Conservation (phyloP, 2,888 invertebrate genomes). For the Nomada ruficornis region DNA sequence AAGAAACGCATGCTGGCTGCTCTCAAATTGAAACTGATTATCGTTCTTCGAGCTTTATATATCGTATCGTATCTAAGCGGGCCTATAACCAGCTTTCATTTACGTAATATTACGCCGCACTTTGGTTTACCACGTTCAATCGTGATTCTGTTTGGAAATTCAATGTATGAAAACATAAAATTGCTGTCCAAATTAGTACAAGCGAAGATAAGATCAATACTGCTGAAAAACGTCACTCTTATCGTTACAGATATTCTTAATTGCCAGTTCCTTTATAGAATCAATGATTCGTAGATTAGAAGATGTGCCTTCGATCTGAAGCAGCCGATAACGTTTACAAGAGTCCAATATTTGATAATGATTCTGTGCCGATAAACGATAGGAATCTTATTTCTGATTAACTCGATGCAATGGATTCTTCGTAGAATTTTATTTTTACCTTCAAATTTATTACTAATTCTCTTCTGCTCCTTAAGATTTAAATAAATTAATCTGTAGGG, state of each 20-base stretch:
- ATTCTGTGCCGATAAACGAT: background rate
- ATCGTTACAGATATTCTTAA: conserved; percentile 28
- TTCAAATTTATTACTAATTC: too few relatives aligned
- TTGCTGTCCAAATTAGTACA: background rate
- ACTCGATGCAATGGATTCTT: background rate
- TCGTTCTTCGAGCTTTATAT: conserved; percentile 40
- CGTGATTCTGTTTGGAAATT: conserved; percentile 14
- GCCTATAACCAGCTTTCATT: background rate
- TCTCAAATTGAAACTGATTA: background rate
- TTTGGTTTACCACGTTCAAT: background rate
- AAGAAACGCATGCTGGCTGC: conserved; percentile 59
- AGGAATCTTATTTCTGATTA: background rate
- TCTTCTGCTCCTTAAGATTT: too few relatives aligned
- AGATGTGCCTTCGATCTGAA: background rate
- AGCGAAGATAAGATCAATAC: background rate
- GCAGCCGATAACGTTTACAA: background rate
- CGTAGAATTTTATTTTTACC: background rate
- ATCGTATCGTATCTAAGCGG: conserved; percentile 12
- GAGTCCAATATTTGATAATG: background rate
- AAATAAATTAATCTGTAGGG: too few relatives aligned
- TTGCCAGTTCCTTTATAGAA: background rate
- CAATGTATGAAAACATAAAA: background rate
- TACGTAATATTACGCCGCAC: background rate
- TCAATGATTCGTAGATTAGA: background rate
- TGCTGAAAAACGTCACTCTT: background rate